Evolutionary conservation across 2,113 vertebrate genomes (phyloP).

Genomic region (Syrrhaptes paradoxus): DNA sequence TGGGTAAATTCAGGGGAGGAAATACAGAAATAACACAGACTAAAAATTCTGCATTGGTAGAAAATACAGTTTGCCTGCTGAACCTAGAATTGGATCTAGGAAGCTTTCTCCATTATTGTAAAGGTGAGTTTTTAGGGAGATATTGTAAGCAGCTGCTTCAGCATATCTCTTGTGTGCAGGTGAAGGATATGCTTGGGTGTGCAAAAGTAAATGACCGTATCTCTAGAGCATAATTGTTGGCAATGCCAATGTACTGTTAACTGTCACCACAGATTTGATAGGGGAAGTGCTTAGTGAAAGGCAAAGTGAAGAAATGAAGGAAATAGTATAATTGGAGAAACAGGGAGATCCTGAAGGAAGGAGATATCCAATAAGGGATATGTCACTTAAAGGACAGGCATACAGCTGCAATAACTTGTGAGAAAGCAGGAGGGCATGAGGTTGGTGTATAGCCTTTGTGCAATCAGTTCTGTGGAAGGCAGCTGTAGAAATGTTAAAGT

Average conservation of each 20-base stretch:
- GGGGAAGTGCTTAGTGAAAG: background rate
- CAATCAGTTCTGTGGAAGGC: background rate
- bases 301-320: background rate
- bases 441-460: background rate
- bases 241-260: background rate
- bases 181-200: background rate
- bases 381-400: background rate
- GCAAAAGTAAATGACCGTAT: background rate
- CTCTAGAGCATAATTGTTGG: background rate
- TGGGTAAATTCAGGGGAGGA: background rate
- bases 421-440: background rate
- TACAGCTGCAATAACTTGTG: background rate
- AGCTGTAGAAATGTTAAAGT: background rate
- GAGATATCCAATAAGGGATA: background rate
- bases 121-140: background rate
- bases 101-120: background rate
- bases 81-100: background rate
- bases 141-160: background rate
- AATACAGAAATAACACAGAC: background rate
- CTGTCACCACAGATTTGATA: background rate
- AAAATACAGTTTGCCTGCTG: background rate
- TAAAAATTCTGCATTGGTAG: background rate
- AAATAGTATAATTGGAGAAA: background rate
- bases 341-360: background rate
- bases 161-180: background rate